Base-by-base conservation (phyloP, 2,888 invertebrate genomes). In the Sarcophaga subvicina region DNA sequence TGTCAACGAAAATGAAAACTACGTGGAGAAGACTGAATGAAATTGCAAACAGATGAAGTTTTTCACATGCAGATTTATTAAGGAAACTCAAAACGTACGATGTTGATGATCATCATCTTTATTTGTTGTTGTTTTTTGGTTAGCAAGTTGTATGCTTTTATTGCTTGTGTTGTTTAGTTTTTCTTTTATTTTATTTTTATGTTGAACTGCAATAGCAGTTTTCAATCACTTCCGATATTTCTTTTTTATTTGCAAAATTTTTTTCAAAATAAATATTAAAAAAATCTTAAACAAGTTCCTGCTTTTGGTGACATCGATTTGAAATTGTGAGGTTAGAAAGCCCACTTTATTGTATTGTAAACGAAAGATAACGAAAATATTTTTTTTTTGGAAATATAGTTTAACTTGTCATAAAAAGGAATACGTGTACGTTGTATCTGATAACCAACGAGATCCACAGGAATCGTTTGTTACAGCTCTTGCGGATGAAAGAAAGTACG, bases 181-280 rank as follows among this genome's bases (percentile, higher is more conserved):
- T 8, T 8, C 6, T 37, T 37, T 37, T 2, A 2, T 10, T 37
- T 37, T 37, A 5, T 1, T 79, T 79, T 54, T 64, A 49, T 67
- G 60, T 70, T 71, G 20, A 12, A 60, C 69, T 59, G 60, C 70
- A 54, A 54, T 54, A 54, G 54, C 17, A 54, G 54, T 17, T 54
- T 37, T 45, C 59, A 79, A 79, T 27, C 79, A 84, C 87, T 87
- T 87, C 87, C 87, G 87, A 87, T 71, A 76, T 66, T 59, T 73
- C 49, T 66, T 6, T 71, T 27, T 86, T 60, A 66, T n/a, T 72
- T 67, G 22, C 10, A 67, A 10, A 73, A 54, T 66, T 69, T 71
- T 76, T 37, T 37, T 37, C 37, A 37, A 37, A 37, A 37, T 37
- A 37, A 37, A 37, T 37, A 37, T 37, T 10, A 37, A 54, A 54